Evolutionary conservation across 2,113 vertebrate genomes (phyloP), one percentile per base, ranked within the genome.

Genomic region (Calyptommatus sinebrachiatus): DNA sequence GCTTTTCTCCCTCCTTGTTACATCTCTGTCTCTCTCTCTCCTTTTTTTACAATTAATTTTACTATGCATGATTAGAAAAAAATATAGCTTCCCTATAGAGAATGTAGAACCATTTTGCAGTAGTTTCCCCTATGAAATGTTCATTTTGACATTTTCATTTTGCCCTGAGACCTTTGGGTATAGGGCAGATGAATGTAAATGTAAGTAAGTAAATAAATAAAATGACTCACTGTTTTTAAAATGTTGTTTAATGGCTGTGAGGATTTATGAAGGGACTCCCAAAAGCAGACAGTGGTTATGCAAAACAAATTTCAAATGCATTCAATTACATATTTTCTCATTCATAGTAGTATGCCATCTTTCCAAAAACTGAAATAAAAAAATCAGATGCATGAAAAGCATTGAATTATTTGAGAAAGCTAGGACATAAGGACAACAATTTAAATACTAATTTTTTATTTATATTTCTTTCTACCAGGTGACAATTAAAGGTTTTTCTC

Each of bases 261-360:
- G 31, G 60, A 50, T 18, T 71, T 81, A 76, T 73, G 61, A 7
- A 68, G 62, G 60, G n/a, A 31, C 26, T 81, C 76, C 80, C 20
- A 88, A 61, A 20, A 77, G 48, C 22, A 70, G 22, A 78, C 80
- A 71, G 31, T 1, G 2, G 24, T 7, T 48, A 1, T 71, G 76
- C 11, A n/a, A 24, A 62, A 61, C 80, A 28, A 14, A 9, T 20
- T 77, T 74, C 10, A 76, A 82, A 5, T 21, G 1, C 3, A 60
- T 8, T 8, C n/a, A 80, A 11, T 1, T 48, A 16, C 66, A 72
- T 71, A 77, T 66, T 69, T 66, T 31, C 20, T 28, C 21, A 29
- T 24, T 63, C 53, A 53, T 18, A 12, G 31, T 6, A 31, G n/a
- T 48, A 28, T 68, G 29, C 61, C 10, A 31, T 46, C 46, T 8